Base-by-base conservation (phyloP, 2,113 vertebrate genomes). In the Carassius gibelio region DNA sequence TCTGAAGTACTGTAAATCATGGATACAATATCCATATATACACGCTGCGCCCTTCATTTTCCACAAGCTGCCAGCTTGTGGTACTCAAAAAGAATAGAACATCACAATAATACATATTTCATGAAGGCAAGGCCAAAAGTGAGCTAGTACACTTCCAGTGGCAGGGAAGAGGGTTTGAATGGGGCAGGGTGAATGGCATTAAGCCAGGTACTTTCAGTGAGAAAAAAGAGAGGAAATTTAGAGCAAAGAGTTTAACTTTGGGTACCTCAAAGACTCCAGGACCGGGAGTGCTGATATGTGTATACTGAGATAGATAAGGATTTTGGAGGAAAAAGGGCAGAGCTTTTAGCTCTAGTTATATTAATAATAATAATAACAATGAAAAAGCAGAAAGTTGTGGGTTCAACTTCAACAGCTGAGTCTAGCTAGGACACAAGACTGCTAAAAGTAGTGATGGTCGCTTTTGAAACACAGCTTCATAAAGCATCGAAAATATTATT, bases 61-160 rank as follows among this genome's bases (percentile, higher is more conserved):
- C 55, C 59, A 48, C 76, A 75, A 34, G 26, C 52, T 79, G 81
- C 78, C 76, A 79, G 78, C 72, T 42, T 81, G 61, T 78, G 84
- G 21, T 23, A 11, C 86, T 85, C 88, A 88, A 88, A 87, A 89
- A 83, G 83, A 90, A 87, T 89, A 88, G 71, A 71, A 88, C 83
- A 90, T 86, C 26, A 50, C 77, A 85, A 75, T 81, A 30, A 87
- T 88, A 9, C 55, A 88, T 90, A 87, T 86, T 90, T 90, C 57
- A 88, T 86, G 68, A 84, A 79, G 23, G 34, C 34, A 2, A 81
- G 59, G 69, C 76, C 59, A 4, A 21, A n/a, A 14, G 11, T 26
- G 10, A 59, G 55, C 48, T 11, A 38, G 26, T 36, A 55, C 13
- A 34, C 11, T 50, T 8, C 30, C 76, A 50, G 36, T 1, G 10